phyloP scores from a whole-genome alignment of 2,113 vertebrate species.

The Lipotes vexillifer region DNA sequence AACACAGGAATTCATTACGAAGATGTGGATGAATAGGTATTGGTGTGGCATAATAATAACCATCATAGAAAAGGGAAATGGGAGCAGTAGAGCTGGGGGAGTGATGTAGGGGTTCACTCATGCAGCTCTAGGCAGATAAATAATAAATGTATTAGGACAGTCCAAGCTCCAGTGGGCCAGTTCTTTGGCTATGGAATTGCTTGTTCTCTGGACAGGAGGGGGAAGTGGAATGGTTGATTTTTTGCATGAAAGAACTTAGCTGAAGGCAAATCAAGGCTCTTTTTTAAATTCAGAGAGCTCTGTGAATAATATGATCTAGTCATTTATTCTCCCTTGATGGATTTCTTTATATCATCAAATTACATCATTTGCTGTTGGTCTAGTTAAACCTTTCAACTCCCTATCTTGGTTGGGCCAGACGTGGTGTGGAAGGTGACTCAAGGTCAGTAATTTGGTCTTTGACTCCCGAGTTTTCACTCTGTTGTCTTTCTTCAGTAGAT shows the following conservation, averaged over 20 bases:
- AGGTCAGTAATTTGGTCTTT: constrained; percentile 59
- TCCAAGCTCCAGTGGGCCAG: neutral
- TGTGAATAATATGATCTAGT: constrained; percentile 34
- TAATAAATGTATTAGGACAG: neutral
- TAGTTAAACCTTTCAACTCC: constrained; percentile 43
- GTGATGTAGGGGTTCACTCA: neutral
- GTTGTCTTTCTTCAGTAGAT: constrained; percentile 70
- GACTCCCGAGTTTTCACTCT: constrained; percentile 43
- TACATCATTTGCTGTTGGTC: constrained; percentile 48
- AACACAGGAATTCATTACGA: neutral
- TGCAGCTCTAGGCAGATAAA: constrained; percentile 10
- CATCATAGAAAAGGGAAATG: neutral
- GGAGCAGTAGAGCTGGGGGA: neutral
- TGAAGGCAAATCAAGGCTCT: constrained; percentile 36
- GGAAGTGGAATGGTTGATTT: constrained; percentile 27
- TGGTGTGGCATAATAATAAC: neutral
- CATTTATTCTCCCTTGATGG: constrained; percentile 16
- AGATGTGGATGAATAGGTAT: neutral
- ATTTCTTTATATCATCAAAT: constrained; percentile 43
- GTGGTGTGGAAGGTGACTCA: constrained; percentile 51
- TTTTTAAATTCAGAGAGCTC: constrained; percentile 36
- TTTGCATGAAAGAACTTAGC: constrained; percentile 29
- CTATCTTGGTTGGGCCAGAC: neutral
- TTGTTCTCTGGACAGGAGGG: constrained; percentile 56
- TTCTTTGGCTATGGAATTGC: constrained; percentile 67